Base-by-base conservation (phyloP, 2,888 invertebrate species). In the Pseudolycoriella hygida region DNA sequence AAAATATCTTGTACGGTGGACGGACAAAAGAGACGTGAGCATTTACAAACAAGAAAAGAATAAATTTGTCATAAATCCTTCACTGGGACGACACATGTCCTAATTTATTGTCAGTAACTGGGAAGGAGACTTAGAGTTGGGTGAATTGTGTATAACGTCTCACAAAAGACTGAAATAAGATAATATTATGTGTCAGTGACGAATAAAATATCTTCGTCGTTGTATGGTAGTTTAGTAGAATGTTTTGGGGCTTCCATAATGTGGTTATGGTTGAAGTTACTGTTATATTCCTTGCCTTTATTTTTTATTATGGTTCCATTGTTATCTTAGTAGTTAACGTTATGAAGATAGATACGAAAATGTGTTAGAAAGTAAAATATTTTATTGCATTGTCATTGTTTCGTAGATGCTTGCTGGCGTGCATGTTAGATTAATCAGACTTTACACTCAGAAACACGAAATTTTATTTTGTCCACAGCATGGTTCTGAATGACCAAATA, bases 31-130 rank as follows among this genome's bases (percentile, higher is more conserved):
- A 40, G 18, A 19, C 17, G 40, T 40, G 40, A 40, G 17, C 40
- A n/a, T 40, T 40, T 39, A 17, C 17, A 40, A 17, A 40, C 12
- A 25, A 41, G 41, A 48, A 50, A 48, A 48, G 52, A 52, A 52
- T 52, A 52, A 52, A 50, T 50, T 52, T 50, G 49, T 52, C 50
- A 52, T 52, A 52, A 52, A 52, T 52, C 52, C 50, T 50, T 52
- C 52, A 52, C 43, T 46, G 39, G 46, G 48, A 48, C 47, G 50
- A 50, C 52, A 52, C 46, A 50, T 50, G 50, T 52, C 50, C 48
- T 48, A 50, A 52, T 50, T 50, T 52, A 49, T 52, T 50, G 50
- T 50, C 41, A 25, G 18, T 25, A 14, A 25, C 19, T n/a, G 41
- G 41, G 25, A 41, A 20, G 41, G 19, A 40, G 40, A 40, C 34